These are phyloP conservation scores for Ficedula albicollis DNA, from an alignment of 2,797 vertebrate species.

Conservation along the genomic window DNA sequence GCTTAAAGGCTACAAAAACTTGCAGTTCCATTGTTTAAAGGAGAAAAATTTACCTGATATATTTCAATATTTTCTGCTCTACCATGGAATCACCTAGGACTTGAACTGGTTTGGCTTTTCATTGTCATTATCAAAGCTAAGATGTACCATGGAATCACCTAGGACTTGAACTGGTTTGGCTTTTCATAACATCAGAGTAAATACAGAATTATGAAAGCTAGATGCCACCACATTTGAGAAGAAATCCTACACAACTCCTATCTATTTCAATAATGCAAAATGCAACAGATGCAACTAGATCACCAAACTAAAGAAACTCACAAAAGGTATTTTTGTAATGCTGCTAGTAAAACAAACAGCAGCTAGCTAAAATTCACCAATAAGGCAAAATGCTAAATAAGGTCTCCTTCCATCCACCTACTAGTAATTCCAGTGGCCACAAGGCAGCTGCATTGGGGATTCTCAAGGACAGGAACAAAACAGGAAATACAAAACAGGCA, in stretches of 20 bases:
- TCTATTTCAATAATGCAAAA: background rate
- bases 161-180: background rate
- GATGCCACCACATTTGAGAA: background rate
- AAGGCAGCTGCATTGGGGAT: background rate
- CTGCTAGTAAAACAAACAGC: background rate
- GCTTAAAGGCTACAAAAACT: background rate
- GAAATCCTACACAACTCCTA: background rate
- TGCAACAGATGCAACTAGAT: background rate
- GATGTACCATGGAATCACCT: background rate
- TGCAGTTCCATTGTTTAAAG: background rate
- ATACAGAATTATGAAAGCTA: background rate
- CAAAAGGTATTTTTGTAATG: background rate
- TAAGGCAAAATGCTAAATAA: background rate
- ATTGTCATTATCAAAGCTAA: too few relatives aligned
- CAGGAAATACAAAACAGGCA: background rate
- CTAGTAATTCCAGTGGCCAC: background rate
- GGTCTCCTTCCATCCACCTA: background rate
- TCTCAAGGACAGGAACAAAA: background rate
- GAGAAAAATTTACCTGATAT: background rate
- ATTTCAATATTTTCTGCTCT: background rate
- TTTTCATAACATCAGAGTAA: background rate
- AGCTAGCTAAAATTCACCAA: background rate
- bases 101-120: background rate
- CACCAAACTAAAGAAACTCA: background rate
- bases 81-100: background rate